phyloP scores from a whole-genome alignment of 2,888 invertebrate species.

The Idaea dimidiata region DNA sequence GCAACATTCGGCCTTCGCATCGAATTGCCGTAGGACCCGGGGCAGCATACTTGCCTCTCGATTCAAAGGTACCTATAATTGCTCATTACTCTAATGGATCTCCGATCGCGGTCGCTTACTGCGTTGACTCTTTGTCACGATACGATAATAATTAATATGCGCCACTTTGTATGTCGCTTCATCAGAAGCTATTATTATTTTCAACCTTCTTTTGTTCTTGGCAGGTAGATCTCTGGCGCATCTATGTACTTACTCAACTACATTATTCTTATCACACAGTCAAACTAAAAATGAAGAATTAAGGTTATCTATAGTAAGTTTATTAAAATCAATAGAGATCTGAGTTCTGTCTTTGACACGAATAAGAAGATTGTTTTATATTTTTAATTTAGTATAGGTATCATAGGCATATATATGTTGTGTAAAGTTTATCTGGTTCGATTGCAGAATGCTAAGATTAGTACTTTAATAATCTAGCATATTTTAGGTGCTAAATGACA shows the following conservation, averaged over 20 bases:
- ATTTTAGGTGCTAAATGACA: no score
- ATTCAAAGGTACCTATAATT: slow-evolving; percentile 54
- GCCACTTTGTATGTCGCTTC: slow-evolving; percentile 8
- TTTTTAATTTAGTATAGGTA: no score
- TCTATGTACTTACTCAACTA: not conserved
- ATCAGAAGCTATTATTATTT: not conserved
- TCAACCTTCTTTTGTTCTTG: not conserved
- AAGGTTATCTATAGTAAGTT: no score
- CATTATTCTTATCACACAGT: no score
- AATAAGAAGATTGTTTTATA: no score
- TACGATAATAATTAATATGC: slow-evolving; percentile 40
- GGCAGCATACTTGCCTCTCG: slow-evolving; percentile 40
- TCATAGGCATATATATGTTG: not conserved
- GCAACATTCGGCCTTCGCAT: slow-evolving; percentile 61
- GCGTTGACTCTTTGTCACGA: slow-evolving; percentile 58
- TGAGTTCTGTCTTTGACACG: no score
- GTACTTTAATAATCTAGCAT: no score
- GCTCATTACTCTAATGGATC: slow-evolving; percentile 69
- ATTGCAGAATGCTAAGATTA: not conserved
- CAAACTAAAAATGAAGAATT: no score
- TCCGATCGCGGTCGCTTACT: slow-evolving; percentile 44
- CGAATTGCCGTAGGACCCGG: slow-evolving; percentile 41
- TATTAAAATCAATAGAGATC: no score
- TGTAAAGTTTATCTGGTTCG: not conserved
- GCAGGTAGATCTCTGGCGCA: not conserved